Evolutionary conservation across 2,113 vertebrate genomes (phyloP).

Genomic region (Antigone vipio): DNA sequence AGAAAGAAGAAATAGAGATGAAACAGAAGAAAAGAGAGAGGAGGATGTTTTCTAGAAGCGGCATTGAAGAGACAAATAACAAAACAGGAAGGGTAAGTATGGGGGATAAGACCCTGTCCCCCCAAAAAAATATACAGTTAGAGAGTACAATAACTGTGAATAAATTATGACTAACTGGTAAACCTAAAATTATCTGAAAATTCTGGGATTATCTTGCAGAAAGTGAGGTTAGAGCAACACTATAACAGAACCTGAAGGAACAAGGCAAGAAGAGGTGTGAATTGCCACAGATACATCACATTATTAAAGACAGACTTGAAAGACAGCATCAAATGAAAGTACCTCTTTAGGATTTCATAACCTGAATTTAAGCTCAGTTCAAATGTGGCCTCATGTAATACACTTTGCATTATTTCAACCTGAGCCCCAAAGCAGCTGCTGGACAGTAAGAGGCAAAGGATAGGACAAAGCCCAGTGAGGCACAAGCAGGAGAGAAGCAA

Average conservation of each 20-base stretch:
- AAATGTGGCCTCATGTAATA: not conserved
- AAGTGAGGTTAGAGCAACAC: not conserved
- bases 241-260: not conserved
- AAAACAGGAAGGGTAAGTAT: not conserved
- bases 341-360: not conserved
- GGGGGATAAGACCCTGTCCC: accelerated
- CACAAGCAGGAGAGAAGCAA: not conserved
- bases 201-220: not conserved
- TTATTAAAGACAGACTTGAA: not conserved
- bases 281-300: not conserved
- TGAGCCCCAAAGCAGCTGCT: not conserved
- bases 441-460: not conserved
- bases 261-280: not conserved
- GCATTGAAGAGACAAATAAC: not conserved
- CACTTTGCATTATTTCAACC: not conserved
- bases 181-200: not conserved
- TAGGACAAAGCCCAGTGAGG: not conserved
- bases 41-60: not conserved
- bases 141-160: not conserved
- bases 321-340: not conserved
- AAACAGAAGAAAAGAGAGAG: not conserved
- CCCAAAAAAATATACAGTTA: accelerated
- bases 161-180: not conserved
- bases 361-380: not conserved
- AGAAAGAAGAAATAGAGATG: not conserved